These are phyloP conservation scores for Disparrhopalites patrizii DNA, from an alignment of 2,888 invertebrate species.

Conservation along the genomic window DNA sequence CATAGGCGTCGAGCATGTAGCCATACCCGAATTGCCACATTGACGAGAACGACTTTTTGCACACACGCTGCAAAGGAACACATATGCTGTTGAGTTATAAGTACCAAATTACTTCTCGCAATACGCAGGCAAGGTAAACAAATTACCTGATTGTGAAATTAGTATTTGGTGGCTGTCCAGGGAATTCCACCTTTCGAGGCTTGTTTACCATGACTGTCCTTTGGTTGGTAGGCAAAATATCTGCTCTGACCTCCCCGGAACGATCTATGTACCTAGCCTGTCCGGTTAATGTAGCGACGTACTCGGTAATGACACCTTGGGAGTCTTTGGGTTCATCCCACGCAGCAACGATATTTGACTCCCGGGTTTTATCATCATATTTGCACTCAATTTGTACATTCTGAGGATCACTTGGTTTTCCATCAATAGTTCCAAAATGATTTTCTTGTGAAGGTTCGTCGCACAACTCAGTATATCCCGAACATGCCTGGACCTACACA, in stretches of 20 bases:
- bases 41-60: slow-evolving; percentile 72
- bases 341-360: slow-evolving; percentile 63
- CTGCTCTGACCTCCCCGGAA: slow-evolving; percentile 55
- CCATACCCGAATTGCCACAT: slow-evolving; percentile 64
- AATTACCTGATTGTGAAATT: slow-evolving; percentile 65
- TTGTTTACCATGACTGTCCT: slow-evolving; percentile 58
- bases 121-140: not conserved
- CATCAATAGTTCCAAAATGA: slow-evolving; percentile 78
- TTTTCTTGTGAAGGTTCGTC: slow-evolving; percentile 73
- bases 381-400: slow-evolving; percentile 65
- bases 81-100: not conserved
- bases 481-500: slow-evolving; percentile 66
- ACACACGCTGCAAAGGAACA: slow-evolving; percentile 56
- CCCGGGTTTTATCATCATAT: slow-evolving; percentile 60
- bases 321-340: slow-evolving; percentile 71
- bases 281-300: slow-evolving; percentile 62
- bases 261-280: slow-evolving; percentile 55
- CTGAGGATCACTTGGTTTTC: slow-evolving; percentile 69
- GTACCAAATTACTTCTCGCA: not conserved
- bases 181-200: slow-evolving; percentile 58
- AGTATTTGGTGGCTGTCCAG: slow-evolving; percentile 74
- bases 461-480: slow-evolving; percentile 69
- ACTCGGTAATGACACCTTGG: slow-evolving; percentile 74
- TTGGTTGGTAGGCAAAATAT: slow-evolving; percentile 60
- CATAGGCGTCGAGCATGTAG: slow-evolving; percentile 66